These are phyloP conservation scores for Drosophila suboccidentalis DNA, from an alignment of 2,888 invertebrate genomes.

Conservation along the genomic window DNA sequence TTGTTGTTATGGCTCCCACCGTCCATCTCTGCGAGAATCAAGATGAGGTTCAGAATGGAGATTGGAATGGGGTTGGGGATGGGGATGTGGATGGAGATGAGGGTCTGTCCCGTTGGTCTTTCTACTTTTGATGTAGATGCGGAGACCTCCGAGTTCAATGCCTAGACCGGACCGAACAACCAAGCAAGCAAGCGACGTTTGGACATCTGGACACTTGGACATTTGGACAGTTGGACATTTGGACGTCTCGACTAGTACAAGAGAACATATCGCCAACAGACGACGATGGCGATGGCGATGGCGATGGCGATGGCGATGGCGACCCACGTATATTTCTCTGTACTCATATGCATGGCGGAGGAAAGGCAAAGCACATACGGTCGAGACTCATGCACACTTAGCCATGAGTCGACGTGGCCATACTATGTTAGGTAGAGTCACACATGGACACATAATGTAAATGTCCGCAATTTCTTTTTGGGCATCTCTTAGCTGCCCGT, in stretches of 20 bases:
- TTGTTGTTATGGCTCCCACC: constrained; percentile 66
- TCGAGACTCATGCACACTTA: constrained; percentile 52
- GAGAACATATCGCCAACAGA: constrained; percentile 76
- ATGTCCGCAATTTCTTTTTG: constrained; percentile 84
- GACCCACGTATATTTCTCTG: constrained; percentile 63
- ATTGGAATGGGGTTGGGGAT: constrained; percentile 2
- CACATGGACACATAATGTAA: constrained; percentile 81
- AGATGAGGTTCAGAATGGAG: not conserved
- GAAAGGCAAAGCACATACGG: constrained; percentile 50
- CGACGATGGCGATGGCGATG: constrained; percentile 34
- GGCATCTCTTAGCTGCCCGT: constrained; percentile 82
- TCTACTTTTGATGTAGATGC: constrained; percentile 77
- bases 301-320: constrained; percentile 9
- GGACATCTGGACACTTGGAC: constrained; percentile 45
- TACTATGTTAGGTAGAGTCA: constrained; percentile 68
- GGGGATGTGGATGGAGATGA: constrained; percentile 43
- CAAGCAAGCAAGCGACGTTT: constrained; percentile 43
- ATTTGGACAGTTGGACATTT: constrained; percentile 12
- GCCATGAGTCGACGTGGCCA: constrained; percentile 38
- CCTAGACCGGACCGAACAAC: constrained; percentile 52
- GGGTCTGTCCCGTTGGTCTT: constrained; percentile 68
- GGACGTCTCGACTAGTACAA: constrained; percentile 69
- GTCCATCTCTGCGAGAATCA: constrained; percentile 22
- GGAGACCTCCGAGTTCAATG: constrained; percentile 65
- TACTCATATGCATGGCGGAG: constrained; percentile 17